Conservation (phyloP, 1,140 invertebrate species). For the Bombus breviceps region DNA sequence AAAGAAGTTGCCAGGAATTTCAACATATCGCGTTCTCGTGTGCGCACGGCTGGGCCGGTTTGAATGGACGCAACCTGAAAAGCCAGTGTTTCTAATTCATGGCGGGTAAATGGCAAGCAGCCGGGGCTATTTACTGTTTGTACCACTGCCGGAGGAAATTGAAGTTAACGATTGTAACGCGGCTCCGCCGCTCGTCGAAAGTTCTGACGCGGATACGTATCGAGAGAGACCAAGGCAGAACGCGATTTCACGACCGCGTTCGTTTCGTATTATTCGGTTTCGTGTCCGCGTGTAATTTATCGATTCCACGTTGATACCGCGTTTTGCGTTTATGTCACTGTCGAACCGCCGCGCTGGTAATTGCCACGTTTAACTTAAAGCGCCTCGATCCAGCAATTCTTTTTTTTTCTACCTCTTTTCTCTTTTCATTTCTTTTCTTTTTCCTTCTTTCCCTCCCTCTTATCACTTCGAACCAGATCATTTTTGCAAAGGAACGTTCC, state of each 20-base stretch:
- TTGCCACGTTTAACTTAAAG: constrained; percentile 46
- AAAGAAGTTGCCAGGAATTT: constrained; percentile 14
- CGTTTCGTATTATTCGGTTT: constrained; percentile 26
- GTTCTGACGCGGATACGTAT: not conserved
- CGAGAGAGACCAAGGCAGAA: not conserved
- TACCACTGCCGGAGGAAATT: constrained; percentile 44
- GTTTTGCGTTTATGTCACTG: constrained; percentile 50
- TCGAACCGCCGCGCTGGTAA: constrained; percentile 32
- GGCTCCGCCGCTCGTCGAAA: constrained; percentile 22
- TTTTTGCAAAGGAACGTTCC: constrained; percentile 35
- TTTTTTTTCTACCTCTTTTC: not conserved
- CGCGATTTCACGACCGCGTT: constrained; percentile 27
- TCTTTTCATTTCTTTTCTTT: no score
- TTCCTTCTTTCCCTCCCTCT: not conserved
- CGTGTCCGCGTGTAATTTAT: constrained; percentile 40
- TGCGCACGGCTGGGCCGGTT: not conserved
- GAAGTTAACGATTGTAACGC: constrained; percentile 45
- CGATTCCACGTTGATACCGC: constrained; percentile 31
- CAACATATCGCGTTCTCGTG: not conserved
- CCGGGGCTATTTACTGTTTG: constrained; percentile 44
- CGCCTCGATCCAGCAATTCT: not conserved
- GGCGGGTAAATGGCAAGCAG: constrained; percentile 31
- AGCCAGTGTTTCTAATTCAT: constrained; percentile 43
- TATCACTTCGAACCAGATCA: not conserved
- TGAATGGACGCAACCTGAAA: constrained; percentile 26